These are phyloP conservation scores for Esox masquinongy DNA, from an alignment of 2,797 vertebrate genomes.

Conservation along the genomic window DNA sequence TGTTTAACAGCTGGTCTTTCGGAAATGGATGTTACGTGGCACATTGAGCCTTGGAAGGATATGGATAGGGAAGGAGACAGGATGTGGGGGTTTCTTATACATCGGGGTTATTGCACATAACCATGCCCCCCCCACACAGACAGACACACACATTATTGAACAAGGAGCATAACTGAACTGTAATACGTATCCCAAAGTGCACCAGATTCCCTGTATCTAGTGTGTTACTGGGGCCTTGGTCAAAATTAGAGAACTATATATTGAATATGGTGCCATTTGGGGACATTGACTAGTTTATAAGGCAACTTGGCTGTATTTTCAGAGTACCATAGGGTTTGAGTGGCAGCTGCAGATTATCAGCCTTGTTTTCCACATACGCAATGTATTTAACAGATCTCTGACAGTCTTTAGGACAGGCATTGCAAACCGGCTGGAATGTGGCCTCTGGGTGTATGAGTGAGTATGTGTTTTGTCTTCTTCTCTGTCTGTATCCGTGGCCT, in stretches of 20 bases:
- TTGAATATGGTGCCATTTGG: too few species aligned
- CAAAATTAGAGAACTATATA: too few species aligned
- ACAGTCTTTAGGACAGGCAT: neutral
- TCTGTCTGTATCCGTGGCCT: neutral
- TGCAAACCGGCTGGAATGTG: neutral
- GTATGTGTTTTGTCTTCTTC: neutral
- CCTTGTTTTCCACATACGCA: constrained; percentile 8
- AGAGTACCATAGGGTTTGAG: too few species aligned
- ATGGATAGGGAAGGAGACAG: neutral
- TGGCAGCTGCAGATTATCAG: constrained; percentile 23
- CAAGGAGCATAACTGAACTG: too few species aligned
- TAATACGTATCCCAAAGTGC: too few species aligned
- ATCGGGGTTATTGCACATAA: too few species aligned
- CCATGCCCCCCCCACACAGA: neutral
- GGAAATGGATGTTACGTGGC: neutral
- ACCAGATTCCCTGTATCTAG: too few species aligned
- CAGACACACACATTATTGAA: neutral
- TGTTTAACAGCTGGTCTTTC: neutral
- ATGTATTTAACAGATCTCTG: constrained; percentile 19
- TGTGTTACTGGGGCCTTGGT: too few species aligned
- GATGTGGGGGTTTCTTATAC: too few species aligned
- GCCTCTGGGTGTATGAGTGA: neutral
- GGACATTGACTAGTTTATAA: too few species aligned
- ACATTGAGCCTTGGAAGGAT: neutral
- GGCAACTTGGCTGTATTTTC: too few species aligned